Percentiles rank a stretch among this genome's conserved stretches.
Evolutionary conservation across 2,113 vertebrate genomes (phyloP).

Genomic region (Micromys minutus): DNA sequence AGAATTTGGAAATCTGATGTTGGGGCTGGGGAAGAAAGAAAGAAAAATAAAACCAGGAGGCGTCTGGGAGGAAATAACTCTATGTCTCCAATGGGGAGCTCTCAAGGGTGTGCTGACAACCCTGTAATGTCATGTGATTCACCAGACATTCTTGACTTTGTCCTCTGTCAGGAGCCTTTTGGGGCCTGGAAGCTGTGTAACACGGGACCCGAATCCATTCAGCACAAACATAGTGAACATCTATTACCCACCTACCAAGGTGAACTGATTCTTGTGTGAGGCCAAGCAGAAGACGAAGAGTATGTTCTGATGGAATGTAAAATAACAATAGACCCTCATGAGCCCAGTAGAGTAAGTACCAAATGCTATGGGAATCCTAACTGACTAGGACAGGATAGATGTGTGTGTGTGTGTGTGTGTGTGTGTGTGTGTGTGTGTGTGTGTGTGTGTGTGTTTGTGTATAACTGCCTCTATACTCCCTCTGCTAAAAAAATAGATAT

Average conservation of each 20-base stretch:
- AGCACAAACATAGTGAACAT: neutral
- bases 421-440: neutral
- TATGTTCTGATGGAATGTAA: neutral
- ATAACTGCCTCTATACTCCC: neutral
- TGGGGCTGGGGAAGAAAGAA: neutral
- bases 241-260: neutral
- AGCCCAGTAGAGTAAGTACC: neutral
- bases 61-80: neutral
- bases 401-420: neutral
- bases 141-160: neutral
- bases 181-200: neutral
- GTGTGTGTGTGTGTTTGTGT: neutral
- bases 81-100: neutral
- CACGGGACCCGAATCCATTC: neutral
- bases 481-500: neutral
- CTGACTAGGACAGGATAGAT: neutral
- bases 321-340: neutral
- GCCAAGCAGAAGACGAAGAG: neutral
- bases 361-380: neutral
- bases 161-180: neutral
- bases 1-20: slow-evolving; percentile 12
- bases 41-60: neutral
- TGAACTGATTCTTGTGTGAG: neutral
- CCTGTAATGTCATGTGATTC: neutral
- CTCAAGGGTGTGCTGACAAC: neutral